A percentile compares a stretch with the other conserved stretches of the same genome.
Evolutionary conservation across 2,888 invertebrate species (phyloP).

Genomic region (Metopia argyrocephala): DNA sequence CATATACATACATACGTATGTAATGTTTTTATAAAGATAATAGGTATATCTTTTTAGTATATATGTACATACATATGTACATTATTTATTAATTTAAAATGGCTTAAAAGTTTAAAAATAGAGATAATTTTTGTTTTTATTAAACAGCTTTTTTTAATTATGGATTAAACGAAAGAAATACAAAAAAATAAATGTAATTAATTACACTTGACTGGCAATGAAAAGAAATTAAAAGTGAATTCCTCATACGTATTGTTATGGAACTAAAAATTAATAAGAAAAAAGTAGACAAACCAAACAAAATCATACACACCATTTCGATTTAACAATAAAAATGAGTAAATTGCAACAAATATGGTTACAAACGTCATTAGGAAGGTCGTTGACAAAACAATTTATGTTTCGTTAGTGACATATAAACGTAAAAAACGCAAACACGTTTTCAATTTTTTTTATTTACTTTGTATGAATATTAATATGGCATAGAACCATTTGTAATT

Average conservation of each 20-base stretch:
- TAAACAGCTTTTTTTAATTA: slow-evolving; percentile 36
- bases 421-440: slow-evolving; percentile 47
- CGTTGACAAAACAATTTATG: slow-evolving; percentile 63
- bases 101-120: slow-evolving; percentile 1
- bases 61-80: no score
- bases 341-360: slow-evolving; percentile 66
- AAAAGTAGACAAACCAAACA: slow-evolving; percentile 30
- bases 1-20: no score
- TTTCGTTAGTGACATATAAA: slow-evolving; percentile 54
- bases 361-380: slow-evolving; percentile 64
- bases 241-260: slow-evolving; percentile 59
- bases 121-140: slow-evolving; percentile 35
- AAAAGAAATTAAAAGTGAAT: slow-evolving; percentile 76
- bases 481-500: slow-evolving; percentile 40
- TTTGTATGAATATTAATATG: slow-evolving; percentile 53
- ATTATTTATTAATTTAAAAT: no score
- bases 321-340: slow-evolving; percentile 65
- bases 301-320: slow-evolving; percentile 47
- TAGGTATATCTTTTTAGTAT: no score
- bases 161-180: slow-evolving; percentile 25
- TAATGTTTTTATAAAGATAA: no score
- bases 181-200: slow-evolving; percentile 42
- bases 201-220: slow-evolving; percentile 69
- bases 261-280: slow-evolving; percentile 56
- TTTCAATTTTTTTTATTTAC: slow-evolving; percentile 38